phyloP scores from a whole-genome alignment of 2,888 invertebrate species.

The Drosophila cognata region DNA sequence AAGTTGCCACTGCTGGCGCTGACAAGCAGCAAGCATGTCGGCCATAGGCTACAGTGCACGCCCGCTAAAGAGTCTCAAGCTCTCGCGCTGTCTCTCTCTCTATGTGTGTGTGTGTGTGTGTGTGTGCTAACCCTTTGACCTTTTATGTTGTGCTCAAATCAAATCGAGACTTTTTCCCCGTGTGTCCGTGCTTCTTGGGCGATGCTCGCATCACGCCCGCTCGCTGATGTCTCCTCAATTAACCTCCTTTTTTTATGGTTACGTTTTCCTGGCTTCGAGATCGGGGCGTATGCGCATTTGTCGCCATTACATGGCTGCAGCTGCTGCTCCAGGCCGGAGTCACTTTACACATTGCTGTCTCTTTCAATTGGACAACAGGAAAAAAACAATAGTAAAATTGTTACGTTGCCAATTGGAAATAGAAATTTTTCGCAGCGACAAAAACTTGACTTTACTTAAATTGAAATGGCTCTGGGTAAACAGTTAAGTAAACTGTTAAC shows the following conservation, averaged over 20 bases:
- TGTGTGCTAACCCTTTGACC: conserved; percentile 66
- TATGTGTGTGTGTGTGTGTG: conserved; percentile 23
- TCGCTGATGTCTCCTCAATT: conserved; percentile 78
- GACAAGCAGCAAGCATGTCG: conserved; percentile 67
- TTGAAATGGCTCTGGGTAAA: conserved; percentile 47
- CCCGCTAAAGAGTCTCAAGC: conserved; percentile 53
- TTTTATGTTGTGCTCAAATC: conserved; percentile 77
- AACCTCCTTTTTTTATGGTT: conserved; percentile 60
- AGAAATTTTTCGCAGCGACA: conserved; percentile 32
- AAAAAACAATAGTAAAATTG: conserved; percentile 43
- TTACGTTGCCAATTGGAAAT: conserved; percentile 32
- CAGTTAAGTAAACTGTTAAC: conserved; percentile 35
- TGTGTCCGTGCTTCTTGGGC: conserved; percentile 72
- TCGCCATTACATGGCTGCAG: conserved; percentile 64
- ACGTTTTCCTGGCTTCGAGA: not conserved
- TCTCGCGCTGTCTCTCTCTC: not conserved
- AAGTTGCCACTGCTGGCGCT: conserved; percentile 75
- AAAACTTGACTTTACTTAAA: conserved; percentile 30
- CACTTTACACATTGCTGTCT: conserved; percentile 29
- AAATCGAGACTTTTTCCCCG: conserved; percentile 63
- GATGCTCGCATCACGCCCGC: conserved; percentile 79
- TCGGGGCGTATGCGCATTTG: conserved; percentile 78
- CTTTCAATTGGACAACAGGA: conserved; percentile 23
- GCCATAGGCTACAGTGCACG: conserved; percentile 50
- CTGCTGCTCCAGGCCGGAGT: conserved; percentile 28